Evolutionary conservation across 2,797 vertebrate genomes (phyloP), one percentile per base, ranked within the genome.

Genomic region (Crax fasciolata): DNA sequence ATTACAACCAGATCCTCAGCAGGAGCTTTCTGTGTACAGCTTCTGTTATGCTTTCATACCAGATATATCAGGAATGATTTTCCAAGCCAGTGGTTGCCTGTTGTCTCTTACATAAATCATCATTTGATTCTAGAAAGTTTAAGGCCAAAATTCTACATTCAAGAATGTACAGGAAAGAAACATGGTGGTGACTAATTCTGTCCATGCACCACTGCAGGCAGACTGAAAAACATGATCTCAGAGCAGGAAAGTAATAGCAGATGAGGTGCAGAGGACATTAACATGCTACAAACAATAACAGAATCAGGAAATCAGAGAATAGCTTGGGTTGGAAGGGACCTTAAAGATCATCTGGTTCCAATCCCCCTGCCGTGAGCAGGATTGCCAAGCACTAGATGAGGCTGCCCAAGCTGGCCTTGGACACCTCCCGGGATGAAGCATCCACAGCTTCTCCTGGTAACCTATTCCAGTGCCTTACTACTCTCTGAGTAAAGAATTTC

Each of bases 51-150:
- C 18, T 57, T 78, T 67, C 66, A 51, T 43, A 39, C 25, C 27
- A 48, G 58, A 43, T 43, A 4, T 13, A 8, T 2, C 0, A 0
- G 48, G 44, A 62, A 18, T 59, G 24, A 10, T 73, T 78, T 70
- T 73, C 63, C 30, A 52, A 73, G 49, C 23, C 10, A 3, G 16
- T 49, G 13, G 6, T 44, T 52, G 35, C 21, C 46, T 78, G 28
- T 32, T 73, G 23, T 8, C 24, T 51, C 43, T 87, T 48, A 35
- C 24, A 48, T 23, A 72, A 89, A n/a, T 3, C 20, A 30, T 4
- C 18, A 28, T 11, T 85, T 68, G 61, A 57, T 41, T 77, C n/a
- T 59, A 25, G n/a, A 68, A 63, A 58, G n/a, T n/a, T 63, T 73
- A 58, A 88, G 28, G 27, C 24, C 25, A 76, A 46, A 90, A 10